These are phyloP conservation scores for Sparidentex hasta DNA, from an alignment of 2,797 vertebrate species.

Conservation along the genomic window DNA sequence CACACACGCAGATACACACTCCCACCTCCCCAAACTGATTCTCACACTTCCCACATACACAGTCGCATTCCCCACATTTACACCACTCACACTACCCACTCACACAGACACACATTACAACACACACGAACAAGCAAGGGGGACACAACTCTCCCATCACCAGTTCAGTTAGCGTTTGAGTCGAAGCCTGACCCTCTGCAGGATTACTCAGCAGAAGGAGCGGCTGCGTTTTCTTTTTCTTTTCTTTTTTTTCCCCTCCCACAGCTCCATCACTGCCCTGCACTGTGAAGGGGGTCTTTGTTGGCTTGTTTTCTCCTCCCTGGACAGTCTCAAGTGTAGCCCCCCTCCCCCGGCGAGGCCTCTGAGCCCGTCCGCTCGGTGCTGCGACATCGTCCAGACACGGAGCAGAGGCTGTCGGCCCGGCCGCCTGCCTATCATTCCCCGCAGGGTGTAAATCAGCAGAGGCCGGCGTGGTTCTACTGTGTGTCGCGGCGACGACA, in stretches of 20 bases:
- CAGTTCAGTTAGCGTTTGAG: conserved; percentile 42
- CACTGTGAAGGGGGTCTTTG: conserved; percentile 64
- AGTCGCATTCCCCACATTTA: conserved; percentile 28
- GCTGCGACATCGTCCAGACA: conserved; percentile 52
- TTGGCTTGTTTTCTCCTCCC: conserved; percentile 58
- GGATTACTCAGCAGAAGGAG: conserved; percentile 54
- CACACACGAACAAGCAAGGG: conserved; percentile 27
- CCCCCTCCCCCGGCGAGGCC: background rate
- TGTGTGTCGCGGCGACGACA: conserved; percentile 72
- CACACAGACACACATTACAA: conserved; percentile 9
- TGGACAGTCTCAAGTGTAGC: conserved; percentile 63
- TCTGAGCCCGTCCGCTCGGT: conserved; percentile 2
- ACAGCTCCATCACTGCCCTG: conserved; percentile 33
- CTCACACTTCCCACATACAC: conserved; percentile 51
- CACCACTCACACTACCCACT: conserved; percentile 27
- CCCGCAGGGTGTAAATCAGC: conserved; percentile 80
- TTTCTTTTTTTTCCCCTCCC: conserved; percentile 34
- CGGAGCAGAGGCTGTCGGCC: conserved; percentile 52
- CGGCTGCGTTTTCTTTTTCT: conserved; percentile 24
- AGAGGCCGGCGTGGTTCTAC: conserved; percentile 50
- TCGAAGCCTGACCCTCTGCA: conserved; percentile 33
- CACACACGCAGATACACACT: background rate
- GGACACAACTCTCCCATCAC: conserved; percentile 18
- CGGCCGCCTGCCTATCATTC: conserved; percentile 78
- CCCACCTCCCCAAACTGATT: conserved; percentile 15